These are phyloP conservation scores for Erythrocercus mccallii DNA, from an alignment of 2,113 vertebrate genomes.

Conservation along the genomic window DNA sequence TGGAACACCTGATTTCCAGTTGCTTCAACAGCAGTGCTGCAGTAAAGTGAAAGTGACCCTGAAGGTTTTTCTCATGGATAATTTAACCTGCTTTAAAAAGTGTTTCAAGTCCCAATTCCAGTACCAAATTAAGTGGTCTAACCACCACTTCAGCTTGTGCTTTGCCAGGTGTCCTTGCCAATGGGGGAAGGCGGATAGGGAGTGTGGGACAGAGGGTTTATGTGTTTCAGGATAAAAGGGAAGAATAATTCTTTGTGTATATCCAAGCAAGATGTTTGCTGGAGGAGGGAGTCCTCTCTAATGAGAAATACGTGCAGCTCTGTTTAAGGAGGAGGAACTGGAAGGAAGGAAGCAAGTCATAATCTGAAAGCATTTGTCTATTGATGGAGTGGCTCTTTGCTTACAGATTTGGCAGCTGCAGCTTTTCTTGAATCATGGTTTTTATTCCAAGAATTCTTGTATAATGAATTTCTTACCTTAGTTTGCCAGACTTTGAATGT, in stretches of 20 bases:
- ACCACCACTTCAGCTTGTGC: neutral
- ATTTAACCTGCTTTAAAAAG: neutral
- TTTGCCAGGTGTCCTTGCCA: neutral
- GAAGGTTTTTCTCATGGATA: neutral
- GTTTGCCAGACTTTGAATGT: neutral
- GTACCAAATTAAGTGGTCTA: neutral
- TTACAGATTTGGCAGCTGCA: constrained; percentile 43
- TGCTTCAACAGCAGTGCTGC: neutral
- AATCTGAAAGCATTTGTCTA: constrained; percentile 12
- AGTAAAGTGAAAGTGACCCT: neutral
- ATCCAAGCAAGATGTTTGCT: neutral
- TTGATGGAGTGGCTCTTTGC: neutral
- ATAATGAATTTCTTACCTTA: constrained; percentile 12
- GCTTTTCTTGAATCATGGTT: neutral
- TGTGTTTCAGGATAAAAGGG: neutral
- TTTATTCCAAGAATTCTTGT: constrained; percentile 22
- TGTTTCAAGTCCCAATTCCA: neutral
- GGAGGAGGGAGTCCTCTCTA: neutral
- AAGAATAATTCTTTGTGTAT: neutral
- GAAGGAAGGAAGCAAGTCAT: constrained; percentile 50
- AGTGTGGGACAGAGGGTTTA: neutral
- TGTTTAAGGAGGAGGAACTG: constrained; percentile 1
- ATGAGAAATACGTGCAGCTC: neutral
- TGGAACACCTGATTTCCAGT: neutral
- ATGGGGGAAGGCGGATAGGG: neutral